Percentiles rank a stretch among this genome's conserved stretches.
These are phyloP conservation scores for Hydrolagus colliei DNA, from an alignment of 2,797 vertebrate species.

Conservation along the genomic window DNA sequence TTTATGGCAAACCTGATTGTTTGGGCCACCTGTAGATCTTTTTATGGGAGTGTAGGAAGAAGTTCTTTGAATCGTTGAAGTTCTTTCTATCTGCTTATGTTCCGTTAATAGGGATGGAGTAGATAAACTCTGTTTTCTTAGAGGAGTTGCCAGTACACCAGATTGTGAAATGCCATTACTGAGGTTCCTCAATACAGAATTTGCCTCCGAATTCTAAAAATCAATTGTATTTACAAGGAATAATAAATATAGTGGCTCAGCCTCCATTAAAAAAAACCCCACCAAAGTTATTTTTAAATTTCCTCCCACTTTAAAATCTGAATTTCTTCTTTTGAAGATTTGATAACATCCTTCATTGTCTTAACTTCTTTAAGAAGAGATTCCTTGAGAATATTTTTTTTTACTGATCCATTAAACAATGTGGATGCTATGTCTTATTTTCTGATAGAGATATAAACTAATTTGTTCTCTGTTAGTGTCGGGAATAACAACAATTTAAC, in stretches of 20 bases:
- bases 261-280: no score
- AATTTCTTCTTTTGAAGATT: slow-evolving; percentile 48
- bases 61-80: slow-evolving; percentile 33
- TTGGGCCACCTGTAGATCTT: slow-evolving; percentile 41
- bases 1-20: slow-evolving; percentile 48
- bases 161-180: not conserved
- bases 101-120: slow-evolving; percentile 32
- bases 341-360: slow-evolving; percentile 48
- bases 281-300: not conserved
- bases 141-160: slow-evolving; percentile 9
- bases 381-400: slow-evolving; percentile 46
- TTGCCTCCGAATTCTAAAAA: slow-evolving; percentile 23
- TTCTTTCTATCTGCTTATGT: slow-evolving; percentile 35
- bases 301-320: slow-evolving; percentile 36
- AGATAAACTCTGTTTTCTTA: not conserved
- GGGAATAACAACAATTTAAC: not conserved
- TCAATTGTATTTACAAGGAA: not conserved
- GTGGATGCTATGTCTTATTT: not conserved
- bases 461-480: no score
- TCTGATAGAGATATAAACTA: no score
- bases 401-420: not conserved
- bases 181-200: not conserved
- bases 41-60: slow-evolving; percentile 38
- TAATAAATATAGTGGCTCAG: not conserved
- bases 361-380: slow-evolving; percentile 44